phyloP scores from a whole-genome alignment of 2,888 invertebrate genomes.

The Embidobia sp. region DNA sequence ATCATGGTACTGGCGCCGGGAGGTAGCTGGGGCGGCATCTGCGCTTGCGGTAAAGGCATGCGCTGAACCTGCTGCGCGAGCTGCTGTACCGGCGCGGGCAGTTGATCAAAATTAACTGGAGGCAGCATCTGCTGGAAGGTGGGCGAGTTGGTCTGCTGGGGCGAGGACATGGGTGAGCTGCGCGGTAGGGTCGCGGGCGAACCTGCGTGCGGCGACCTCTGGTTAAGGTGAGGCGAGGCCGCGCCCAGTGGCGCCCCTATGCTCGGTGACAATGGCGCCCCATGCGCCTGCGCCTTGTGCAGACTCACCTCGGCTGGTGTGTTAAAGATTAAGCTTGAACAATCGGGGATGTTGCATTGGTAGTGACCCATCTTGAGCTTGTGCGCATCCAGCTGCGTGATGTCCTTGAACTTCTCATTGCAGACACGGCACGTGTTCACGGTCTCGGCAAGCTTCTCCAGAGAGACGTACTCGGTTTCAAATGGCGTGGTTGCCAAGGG shows the following conservation, averaged over 20 bases:
- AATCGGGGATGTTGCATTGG: slow-evolving; percentile 81
- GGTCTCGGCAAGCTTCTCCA: slow-evolving; percentile 84
- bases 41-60: slow-evolving; percentile 78
- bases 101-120: slow-evolving; percentile 78
- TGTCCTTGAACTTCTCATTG: slow-evolving; percentile 84
- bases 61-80: slow-evolving; percentile 80
- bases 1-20: slow-evolving; percentile 78
- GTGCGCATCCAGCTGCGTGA: slow-evolving; percentile 83
- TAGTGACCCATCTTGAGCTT: slow-evolving; percentile 84
- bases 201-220: slow-evolving; percentile 64
- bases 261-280: slow-evolving; percentile 72
- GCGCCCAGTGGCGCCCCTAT: too few relatives aligned
- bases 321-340: slow-evolving; percentile 75
- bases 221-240: slow-evolving; percentile 67
- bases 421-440: slow-evolving; percentile 85
- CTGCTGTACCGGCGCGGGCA: slow-evolving; percentile 80
- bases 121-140: slow-evolving; percentile 74
- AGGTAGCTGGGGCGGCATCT: slow-evolving; percentile 74
- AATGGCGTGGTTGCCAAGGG: slow-evolving; percentile 70
- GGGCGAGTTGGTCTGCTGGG: slow-evolving; percentile 75
- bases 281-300: slow-evolving; percentile 77
- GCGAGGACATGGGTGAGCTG: slow-evolving; percentile 69
- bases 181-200: slow-evolving; percentile 57
- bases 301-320: slow-evolving; percentile 73
- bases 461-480: slow-evolving; percentile 85